Percentiles rank a stretch among this genome's conserved stretches.
These are phyloP conservation scores for Anodontia alba DNA, from an alignment of 2,888 invertebrate genomes.

Conservation along the genomic window DNA sequence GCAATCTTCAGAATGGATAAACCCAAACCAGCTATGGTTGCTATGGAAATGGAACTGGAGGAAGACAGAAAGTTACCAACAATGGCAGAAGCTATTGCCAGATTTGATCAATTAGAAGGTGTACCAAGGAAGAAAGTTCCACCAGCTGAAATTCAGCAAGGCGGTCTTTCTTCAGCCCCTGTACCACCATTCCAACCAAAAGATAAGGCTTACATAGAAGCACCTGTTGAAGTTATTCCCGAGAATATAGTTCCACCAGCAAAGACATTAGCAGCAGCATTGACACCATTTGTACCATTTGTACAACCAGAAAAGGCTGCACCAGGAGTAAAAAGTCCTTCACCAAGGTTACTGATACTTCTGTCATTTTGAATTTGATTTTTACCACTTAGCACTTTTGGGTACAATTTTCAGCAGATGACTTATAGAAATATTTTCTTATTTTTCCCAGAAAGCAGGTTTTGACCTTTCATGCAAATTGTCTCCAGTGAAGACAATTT, in stretches of 20 bases:
- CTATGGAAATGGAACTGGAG: slow-evolving; percentile 48
- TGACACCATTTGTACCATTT: not conserved
- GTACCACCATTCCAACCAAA: slow-evolving; percentile 23
- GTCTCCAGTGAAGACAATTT: too few relatives aligned
- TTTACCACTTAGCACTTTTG: too few relatives aligned
- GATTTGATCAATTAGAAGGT: slow-evolving; percentile 66
- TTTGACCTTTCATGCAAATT: too few relatives aligned
- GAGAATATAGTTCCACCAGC: not conserved
- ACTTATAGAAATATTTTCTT: too few relatives aligned
- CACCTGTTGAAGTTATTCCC: not conserved
- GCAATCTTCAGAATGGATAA: too few relatives aligned
- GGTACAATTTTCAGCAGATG: too few relatives aligned
- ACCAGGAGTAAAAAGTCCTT: slow-evolving; percentile 39
- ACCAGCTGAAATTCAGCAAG: slow-evolving; percentile 54
- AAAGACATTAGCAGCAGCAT: not conserved
- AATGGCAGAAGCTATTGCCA: slow-evolving; percentile 72
- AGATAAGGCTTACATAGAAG: not conserved
- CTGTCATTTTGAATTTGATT: not conserved
- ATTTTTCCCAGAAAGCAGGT: too few relatives aligned
- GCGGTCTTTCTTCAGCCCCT: slow-evolving; percentile 40
- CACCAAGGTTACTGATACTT: slow-evolving; percentile 42
- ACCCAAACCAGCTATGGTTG: too few relatives aligned
- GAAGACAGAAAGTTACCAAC: slow-evolving; percentile 69
- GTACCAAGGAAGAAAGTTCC: slow-evolving; percentile 47
- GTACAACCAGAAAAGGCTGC: not conserved